Base-by-base conservation (phyloP, 23 tunicate species). In the Styela clava region DNA sequence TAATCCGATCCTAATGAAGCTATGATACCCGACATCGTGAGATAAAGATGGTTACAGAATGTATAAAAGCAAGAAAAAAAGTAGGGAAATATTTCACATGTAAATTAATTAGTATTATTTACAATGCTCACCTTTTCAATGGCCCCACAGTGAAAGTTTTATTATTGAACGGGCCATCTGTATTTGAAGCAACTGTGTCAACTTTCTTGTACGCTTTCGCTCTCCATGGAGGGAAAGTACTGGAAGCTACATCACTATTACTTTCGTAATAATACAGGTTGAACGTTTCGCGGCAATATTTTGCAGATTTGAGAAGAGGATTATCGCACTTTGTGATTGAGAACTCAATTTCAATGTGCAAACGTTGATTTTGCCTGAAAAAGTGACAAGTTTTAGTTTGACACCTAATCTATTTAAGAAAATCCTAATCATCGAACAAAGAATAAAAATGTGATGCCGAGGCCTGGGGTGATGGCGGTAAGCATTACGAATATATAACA, bases 321-420 rank as follows among this genome's bases (percentile, higher is more conserved):
- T 27, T 12, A 21, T 82, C 91, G 63, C 86, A 87, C 72, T 91
- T 82, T 52, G 69, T 62, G 81, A 91, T 86, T 20, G 97, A 82
- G 63, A 91, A 91, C 37, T 91, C 97, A 64, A 91, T 74, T 74
- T 91, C 97, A 52, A 91, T 84, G 63, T 86, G 85, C 0, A 85
- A 86, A 5, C 91, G 91, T 31, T 83, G 74, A 1, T 90, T 90
- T 26, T 82, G 84, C 73, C 85, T 87, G 64, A n/a, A n/a, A n/a
- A n/a, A n/a, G n/a, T n/a, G n/a, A 19, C 16, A 35, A 24, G 16
- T n/a, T n/a, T n/a, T n/a, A n/a, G n/a, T n/a, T n/a, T n/a, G n/a
- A n/a, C n/a, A n/a, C n/a, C n/a, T n/a, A n/a, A n/a, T n/a, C n/a
- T n/a, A n/a, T n/a, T n/a, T n/a, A n/a, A n/a, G n/a, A n/a, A n/a